Evolutionary conservation across 1,140 invertebrate genomes (phyloP).

Genomic region (Nasonia longicornis): DNA sequence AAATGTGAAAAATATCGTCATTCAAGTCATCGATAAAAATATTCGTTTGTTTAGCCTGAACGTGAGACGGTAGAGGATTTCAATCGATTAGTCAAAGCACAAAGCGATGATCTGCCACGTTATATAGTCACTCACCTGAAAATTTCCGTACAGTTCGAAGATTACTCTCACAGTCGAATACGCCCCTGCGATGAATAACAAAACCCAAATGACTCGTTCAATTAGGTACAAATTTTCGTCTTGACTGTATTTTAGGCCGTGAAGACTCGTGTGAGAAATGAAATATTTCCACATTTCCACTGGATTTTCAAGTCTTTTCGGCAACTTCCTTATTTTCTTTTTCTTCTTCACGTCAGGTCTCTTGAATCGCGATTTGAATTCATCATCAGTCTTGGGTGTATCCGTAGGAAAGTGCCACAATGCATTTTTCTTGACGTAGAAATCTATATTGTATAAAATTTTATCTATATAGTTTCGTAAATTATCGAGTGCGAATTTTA

Average conservation of each 20-base stretch:
- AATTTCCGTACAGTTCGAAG: not conserved
- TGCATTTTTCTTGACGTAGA: too few relatives aligned
- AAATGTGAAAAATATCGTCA: not conserved
- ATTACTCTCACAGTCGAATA: not conserved
- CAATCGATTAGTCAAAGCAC: not conserved
- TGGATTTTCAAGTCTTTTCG: conserved; percentile 9
- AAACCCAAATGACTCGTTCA: not conserved
- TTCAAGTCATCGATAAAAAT: not conserved
- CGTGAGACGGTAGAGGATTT: not conserved
- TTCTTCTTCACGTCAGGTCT: not conserved
- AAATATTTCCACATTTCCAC: conserved; percentile 15
- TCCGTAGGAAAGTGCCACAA: too few relatives aligned
- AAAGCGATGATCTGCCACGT: too few relatives aligned
- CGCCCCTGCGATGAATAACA: not conserved
- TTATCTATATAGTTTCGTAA: too few relatives aligned
- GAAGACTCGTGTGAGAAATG: conserved; percentile 4
- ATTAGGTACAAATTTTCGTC: not conserved
- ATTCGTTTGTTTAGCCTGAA: not conserved
- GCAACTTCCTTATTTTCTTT: not conserved
- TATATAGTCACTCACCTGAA: not conserved
- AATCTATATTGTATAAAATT: too few relatives aligned
- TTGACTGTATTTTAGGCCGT: not conserved
- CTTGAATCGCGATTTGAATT: too few relatives aligned
- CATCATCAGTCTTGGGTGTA: too few relatives aligned
- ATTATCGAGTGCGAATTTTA: too few relatives aligned